phyloP scores from a whole-genome alignment of 2,797 vertebrate genomes.

The Chelonia mydas region DNA sequence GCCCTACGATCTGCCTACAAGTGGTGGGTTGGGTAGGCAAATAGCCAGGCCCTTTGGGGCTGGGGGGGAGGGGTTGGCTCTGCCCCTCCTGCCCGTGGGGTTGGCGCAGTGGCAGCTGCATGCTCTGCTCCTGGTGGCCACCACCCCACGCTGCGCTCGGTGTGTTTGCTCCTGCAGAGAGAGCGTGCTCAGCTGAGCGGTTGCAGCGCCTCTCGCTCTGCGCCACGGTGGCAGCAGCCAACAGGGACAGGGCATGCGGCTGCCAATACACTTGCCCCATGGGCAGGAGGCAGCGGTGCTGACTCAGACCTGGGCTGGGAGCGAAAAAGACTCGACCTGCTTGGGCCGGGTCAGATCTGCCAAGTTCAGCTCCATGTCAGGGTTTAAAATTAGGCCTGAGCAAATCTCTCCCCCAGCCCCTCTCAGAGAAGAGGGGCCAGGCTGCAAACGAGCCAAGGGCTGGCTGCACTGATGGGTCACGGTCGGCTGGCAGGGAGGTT shows the following conservation, averaged over 20 bases:
- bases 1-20: not conserved
- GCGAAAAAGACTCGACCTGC: not conserved
- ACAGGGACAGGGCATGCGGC: too few species aligned
- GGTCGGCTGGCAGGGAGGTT: not conserved
- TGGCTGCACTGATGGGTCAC: not conserved
- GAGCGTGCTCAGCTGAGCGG: too few species aligned
- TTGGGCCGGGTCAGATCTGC: too few species aligned
- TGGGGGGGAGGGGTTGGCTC: too few species aligned
- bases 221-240: not conserved
- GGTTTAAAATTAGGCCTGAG: too few species aligned
- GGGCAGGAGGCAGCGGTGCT: not conserved
- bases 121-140: not conserved
- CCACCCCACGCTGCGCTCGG: accelerated
- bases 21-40: not conserved
- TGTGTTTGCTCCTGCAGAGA: not conserved
- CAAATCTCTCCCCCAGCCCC: too few species aligned
- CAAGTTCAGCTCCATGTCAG: too few species aligned
- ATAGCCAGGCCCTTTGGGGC: not conserved
- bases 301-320: not conserved
- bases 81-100: not conserved
- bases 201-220: too few species aligned
- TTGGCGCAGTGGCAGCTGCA: not conserved
- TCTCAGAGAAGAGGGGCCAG: not conserved
- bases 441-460: not conserved
- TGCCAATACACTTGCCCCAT: not conserved